These are phyloP conservation scores for Meliscaeva auricollis DNA, from an alignment of 2,888 invertebrate species.

Conservation along the genomic window DNA sequence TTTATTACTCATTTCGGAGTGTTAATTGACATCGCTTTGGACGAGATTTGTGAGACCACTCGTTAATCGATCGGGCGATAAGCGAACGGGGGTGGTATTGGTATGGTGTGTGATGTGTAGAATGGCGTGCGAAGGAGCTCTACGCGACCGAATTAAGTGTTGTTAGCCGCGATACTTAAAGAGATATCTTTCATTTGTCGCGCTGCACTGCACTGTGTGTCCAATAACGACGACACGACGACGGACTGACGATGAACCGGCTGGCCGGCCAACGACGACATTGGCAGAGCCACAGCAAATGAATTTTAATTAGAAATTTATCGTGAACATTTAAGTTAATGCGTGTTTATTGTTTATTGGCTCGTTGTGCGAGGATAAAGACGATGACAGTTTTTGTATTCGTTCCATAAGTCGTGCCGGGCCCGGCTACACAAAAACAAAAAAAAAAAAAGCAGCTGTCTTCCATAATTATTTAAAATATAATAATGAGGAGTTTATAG, in stretches of 20 bases:
- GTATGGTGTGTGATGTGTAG: background rate
- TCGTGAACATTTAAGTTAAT: constrained; percentile 74
- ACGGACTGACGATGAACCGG: background rate
- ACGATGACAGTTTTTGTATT: constrained; percentile 46
- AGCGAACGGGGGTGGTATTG: constrained; percentile 56
- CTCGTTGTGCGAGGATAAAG: constrained; percentile 68
- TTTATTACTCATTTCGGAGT: constrained; percentile 75
- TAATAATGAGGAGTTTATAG: constrained; percentile 48
- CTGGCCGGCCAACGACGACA: background rate
- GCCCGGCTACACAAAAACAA: background rate
- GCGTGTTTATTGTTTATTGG: constrained; percentile 76
- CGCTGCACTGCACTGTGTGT: constrained; percentile 13
- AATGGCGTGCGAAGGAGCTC: constrained; percentile 45
- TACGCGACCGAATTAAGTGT: constrained; percentile 65
- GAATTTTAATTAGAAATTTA: constrained; percentile 76
- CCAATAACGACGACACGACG: background rate
- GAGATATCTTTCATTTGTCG: constrained; percentile 72
- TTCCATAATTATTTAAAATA: constrained; percentile 62
- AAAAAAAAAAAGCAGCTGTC: constrained; percentile 26
- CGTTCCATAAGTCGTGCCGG: constrained; percentile 44
- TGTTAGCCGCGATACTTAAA: constrained; percentile 64
- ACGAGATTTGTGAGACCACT: constrained; percentile 67
- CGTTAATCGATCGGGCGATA: constrained; percentile 70
- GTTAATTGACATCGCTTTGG: constrained; percentile 73
- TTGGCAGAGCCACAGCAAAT: constrained; percentile 54